Evolutionary conservation across 2,113 vertebrate genomes (phyloP), one percentile per base, ranked within the genome.

Genomic region (Ptychochromis oligacanthus): DNA sequence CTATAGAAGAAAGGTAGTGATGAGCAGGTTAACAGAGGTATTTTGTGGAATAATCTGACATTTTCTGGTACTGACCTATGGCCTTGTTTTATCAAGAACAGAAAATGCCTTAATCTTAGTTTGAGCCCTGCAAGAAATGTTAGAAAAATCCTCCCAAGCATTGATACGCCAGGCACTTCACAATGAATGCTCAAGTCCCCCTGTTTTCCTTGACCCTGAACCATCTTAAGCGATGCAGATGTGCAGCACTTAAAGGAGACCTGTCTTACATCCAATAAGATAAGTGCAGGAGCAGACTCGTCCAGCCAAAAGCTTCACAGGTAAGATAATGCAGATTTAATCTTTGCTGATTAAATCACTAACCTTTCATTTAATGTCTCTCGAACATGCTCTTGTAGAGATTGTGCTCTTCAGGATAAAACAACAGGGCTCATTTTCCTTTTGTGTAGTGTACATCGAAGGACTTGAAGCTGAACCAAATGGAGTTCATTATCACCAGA

Each of bases 1-100:
- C 67, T 88, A 81, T 12, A 85, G 86, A 89, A 61, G 84, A 88
- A 74, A 93, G 83, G 75, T 56, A 5, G 80, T 64, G 59, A 80
- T 82, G 83, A 89, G 77, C 87, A 87, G 90, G 91, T 95, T 94
- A 91, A 89, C 12, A 75, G 36, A 89, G 78, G 75, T 84, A 78
- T 85, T 91, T 84, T 38, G 59, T 74, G 38, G 78, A 89, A 80
- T 58, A 64, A 87, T 88, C 84, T 93, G 91, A 88, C 83, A 91
- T 92, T 91, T 90, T 82, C 83, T 81, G 56, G 14, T 61, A 40
- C 55, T 91, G 78, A 91, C 92, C 88, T 91, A 80, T 54, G 34
- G 77, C 57, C 74, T 65, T 61, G 22, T 77, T 92, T 93, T 77
- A 81, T 61, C 70, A 56, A 61, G 64, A 80, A 72, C 31, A 86